Base-by-base conservation (phyloP, 2,113 vertebrate species). In the Daboia siamensis region DNA sequence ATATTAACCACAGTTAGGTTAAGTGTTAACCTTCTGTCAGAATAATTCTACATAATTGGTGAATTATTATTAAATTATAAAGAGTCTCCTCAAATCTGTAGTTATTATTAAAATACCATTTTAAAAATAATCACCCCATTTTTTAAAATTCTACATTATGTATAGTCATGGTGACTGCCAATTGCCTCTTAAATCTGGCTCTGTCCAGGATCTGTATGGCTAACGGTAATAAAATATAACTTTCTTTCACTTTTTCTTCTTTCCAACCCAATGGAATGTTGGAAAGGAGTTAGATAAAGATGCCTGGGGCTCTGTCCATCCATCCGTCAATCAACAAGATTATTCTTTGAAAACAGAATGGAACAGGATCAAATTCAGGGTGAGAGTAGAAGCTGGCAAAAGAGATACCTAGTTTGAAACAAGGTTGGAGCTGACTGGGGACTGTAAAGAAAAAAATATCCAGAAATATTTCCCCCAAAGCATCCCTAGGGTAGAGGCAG, bases 61-160 rank as follows among this genome's bases (percentile, higher is more conserved):
- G 94, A 94, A 94, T 93, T 95, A 96, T 96, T 96, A 95, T 96
- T 96, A 97, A 97, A 97, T 11, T 51, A 97, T 97, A 93, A 97
- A 97, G 91, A 95, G 92, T 92, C 93, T 95, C 93, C 96, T 96
- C 93, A 95, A 96, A 97, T 90, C 54, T 90, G 92, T 57, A 69
- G 92, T 91, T 93, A 94, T 64, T 95, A 96, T 54, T 56, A 95
- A 94, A 95, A 94, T 91, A 94, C 84, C 93, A 93, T 39, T 90
- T 96, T 97, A 95, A 96, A 95, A 90, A n/a, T 89, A 46, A 95
- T 91, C 89, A 93, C 93, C 86, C 92, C 86, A 61, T 95, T 94
- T 92, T 93, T 93, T 91, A 96, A 39, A 94, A 95, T 54, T 56
- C 56, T 80, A 91, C 92, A 90, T 21, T 0, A 87, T 93, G 89